Percentiles rank a stretch among this genome's conserved stretches.
Conservation (phyloP, 2,888 invertebrate genomes). For the Ormyrus rosae region DNA sequence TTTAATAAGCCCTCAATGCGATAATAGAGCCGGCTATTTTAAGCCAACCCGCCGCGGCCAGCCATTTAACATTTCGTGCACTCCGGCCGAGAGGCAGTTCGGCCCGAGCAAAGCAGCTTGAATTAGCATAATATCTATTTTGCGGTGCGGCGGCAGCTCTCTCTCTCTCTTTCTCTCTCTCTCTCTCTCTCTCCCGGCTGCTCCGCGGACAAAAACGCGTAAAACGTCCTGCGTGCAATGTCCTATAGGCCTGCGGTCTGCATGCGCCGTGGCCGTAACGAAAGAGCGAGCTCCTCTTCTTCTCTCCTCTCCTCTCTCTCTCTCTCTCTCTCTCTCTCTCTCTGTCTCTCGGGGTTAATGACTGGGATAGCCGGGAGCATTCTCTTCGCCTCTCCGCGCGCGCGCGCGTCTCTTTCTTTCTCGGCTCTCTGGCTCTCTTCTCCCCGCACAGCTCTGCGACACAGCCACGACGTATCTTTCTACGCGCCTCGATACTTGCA, state of each 20-base stretch:
- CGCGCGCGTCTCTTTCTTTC: constrained; percentile 9
- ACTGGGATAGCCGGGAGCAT: neutral
- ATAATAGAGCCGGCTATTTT: too few relatives aligned
- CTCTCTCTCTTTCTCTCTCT: too few relatives aligned
- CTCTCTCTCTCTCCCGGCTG: neutral
- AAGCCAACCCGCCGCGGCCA: neutral
- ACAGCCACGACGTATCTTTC: neutral
- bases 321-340: too few relatives aligned
- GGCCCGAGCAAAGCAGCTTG: neutral
- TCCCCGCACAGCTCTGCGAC: neutral
- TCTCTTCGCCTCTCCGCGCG: neutral
- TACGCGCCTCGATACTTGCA: neutral
- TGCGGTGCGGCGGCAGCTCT: neutral
- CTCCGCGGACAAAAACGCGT: neutral
- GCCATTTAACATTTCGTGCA: neutral
- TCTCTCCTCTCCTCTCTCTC: constrained; percentile 22
- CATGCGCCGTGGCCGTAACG: constrained; percentile 30
- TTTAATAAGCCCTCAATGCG: too few relatives aligned
- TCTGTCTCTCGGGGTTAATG: neutral
- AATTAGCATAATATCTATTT: neutral
- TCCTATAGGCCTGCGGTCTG: constrained; percentile 7
- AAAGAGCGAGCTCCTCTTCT: constrained; percentile 16
- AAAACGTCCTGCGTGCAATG: constrained; percentile 24
- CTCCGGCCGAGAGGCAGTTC: neutral
- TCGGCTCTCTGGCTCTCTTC: neutral